Base-by-base conservation (phyloP, 2,113 vertebrate genomes). In the Percina caprodes region DNA sequence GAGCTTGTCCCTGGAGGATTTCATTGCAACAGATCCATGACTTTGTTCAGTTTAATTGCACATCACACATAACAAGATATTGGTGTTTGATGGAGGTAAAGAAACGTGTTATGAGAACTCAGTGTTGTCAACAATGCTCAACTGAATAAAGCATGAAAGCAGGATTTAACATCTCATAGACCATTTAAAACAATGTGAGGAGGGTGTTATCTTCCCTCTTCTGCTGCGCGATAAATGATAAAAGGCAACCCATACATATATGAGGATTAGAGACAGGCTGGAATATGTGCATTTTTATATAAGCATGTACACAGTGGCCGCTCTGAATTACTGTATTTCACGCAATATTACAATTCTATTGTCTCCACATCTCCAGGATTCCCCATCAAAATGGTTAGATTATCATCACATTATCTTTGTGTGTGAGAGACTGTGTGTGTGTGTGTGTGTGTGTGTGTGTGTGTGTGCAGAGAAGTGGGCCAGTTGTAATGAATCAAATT, bases 401-500 rank as follows among this genome's bases (percentile, higher is more conserved):
- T 52, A 86, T 83, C 67, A 73, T 68, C 78, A 62, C 74, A 46
- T 21, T 48, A 19, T 73, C 11, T 61, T 7, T 69, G 6, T 49
- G 13, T 30, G 16, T 58, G 42, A 39, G 46, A 23, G 35, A 45
- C 15, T 26, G 39, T 30, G 33, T 42, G 58, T 39, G 21, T 61
- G 23, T 45, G 13, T 55, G 61, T 48, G 16, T 35, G 23, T 35
- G 46, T 49, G n/a, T 35, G 48, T 35, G 48, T 35, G 48, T 33
- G n/a, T 24, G 49, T n/a, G 33, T 6, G 6, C 21, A 49, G 33
- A 72, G 69, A 90, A 90, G 74, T 88, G 77, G 86, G 84, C 65
- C 82, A 87, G 19, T 74, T 66, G 67, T 86, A 68, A 85, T 85
- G 82, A 83, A 82, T 80, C 74, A 69, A 80, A 83, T 51, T 82